These are phyloP conservation scores for Pogonophryne albipinna DNA, from an alignment of 2,797 vertebrate genomes.

Conservation along the genomic window DNA sequence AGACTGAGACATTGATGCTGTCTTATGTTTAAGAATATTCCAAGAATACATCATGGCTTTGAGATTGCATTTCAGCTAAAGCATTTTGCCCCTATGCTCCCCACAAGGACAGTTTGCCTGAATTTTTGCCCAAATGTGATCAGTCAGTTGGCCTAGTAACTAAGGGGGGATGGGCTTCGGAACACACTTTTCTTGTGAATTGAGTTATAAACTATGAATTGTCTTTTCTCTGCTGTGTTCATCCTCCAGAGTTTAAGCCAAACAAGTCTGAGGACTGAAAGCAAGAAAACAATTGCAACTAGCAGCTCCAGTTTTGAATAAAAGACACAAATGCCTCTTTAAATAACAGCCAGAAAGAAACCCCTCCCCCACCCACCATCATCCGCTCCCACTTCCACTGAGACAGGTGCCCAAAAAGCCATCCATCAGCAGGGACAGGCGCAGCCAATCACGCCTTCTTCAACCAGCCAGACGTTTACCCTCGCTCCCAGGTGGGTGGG, in stretches of 20 bases:
- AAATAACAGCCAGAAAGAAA: conserved; percentile 32
- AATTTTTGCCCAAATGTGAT: too few relatives aligned
- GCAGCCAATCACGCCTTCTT: conserved; percentile 64
- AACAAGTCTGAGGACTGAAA: conserved; percentile 2
- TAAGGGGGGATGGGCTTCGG: too few relatives aligned
- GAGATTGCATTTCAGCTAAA: too few relatives aligned
- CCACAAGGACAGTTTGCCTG: too few relatives aligned
- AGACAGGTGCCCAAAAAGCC: conserved; percentile 58
- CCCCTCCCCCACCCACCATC: conserved; percentile 26
- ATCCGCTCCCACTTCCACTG: conserved; percentile 59
- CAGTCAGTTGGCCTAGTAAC: too few relatives aligned
- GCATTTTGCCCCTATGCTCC: too few relatives aligned
- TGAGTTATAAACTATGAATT: background rate
- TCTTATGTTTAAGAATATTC: background rate
- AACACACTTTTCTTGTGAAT: background rate
- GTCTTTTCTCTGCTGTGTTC: conserved; percentile 1
- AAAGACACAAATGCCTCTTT: conserved; percentile 11
- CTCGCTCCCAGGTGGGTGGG: conserved; percentile 57
- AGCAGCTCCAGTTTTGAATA: conserved; percentile 27
- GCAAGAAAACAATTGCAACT: conserved; percentile 14
- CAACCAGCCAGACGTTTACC: conserved; percentile 60
- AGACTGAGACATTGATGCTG: too few relatives aligned
- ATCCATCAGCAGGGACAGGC: conserved; percentile 67
- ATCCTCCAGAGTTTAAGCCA: conserved; percentile 4
- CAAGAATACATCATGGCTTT: too few relatives aligned